Evolutionary conservation across 2,797 vertebrate genomes (phyloP).

Genomic region (Darevskia mixta): DNA sequence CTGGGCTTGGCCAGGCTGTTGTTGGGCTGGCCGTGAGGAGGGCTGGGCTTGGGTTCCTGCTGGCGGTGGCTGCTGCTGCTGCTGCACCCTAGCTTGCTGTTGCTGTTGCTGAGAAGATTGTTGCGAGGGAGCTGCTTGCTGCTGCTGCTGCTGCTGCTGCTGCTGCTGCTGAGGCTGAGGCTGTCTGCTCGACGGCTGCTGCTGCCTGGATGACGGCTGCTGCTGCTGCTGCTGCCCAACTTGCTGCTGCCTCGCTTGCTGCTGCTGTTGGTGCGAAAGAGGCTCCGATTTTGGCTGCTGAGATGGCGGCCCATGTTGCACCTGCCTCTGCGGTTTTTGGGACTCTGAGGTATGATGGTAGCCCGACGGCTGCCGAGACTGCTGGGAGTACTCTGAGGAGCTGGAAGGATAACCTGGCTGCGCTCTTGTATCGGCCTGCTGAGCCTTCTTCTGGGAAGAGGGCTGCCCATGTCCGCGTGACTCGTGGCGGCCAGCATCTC

Average conservation of each 20-base stretch:
- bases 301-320: slow-evolving; percentile 77
- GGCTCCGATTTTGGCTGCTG: slow-evolving; percentile 75
- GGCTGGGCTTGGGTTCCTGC: slow-evolving; percentile 51
- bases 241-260: slow-evolving; percentile 81
- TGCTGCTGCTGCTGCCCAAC: slow-evolving; percentile 77
- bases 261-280: slow-evolving; percentile 58
- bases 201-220: slow-evolving; percentile 63
- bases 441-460: slow-evolving; percentile 85
- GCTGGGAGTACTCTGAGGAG: slow-evolving; percentile 84
- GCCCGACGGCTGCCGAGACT: slow-evolving; percentile 82
- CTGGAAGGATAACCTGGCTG: slow-evolving; percentile 82
- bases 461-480: slow-evolving; percentile 80
- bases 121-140: slow-evolving; percentile 56
- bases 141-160: slow-evolving; percentile 75
- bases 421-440: slow-evolving; percentile 81
- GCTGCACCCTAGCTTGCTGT: slow-evolving; percentile 39
- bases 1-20: slow-evolving; percentile 82
- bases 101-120: slow-evolving; percentile 48
- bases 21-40: slow-evolving; percentile 70
- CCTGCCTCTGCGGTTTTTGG: slow-evolving; percentile 85
- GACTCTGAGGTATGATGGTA: slow-evolving; percentile 88
- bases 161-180: slow-evolving; percentile 77
- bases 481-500: slow-evolving; percentile 89
- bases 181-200: slow-evolving; percentile 76
- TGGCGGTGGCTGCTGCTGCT: slow-evolving; percentile 38